phyloP scores from a whole-genome alignment of 2,797 vertebrate genomes.

The Phataginus tetradactyla region DNA sequence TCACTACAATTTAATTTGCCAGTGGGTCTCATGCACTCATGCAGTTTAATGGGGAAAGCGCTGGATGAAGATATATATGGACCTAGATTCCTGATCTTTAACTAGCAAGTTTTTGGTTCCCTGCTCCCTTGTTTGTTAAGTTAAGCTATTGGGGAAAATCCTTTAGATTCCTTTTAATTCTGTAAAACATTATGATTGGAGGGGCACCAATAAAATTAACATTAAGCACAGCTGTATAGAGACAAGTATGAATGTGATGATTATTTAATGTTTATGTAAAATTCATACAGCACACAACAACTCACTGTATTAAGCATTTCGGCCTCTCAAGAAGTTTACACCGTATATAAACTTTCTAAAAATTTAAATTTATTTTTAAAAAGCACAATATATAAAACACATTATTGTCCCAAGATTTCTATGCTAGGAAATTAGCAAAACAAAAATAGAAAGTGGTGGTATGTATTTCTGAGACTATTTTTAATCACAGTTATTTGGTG shows the following conservation, averaged over 20 bases:
- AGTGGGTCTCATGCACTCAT: neutral
- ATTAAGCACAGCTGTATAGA: neutral
- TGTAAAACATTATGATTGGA: slow-evolving; percentile 6
- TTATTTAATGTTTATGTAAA: slow-evolving; percentile 10
- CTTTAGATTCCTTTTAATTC: neutral
- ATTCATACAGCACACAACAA: neutral
- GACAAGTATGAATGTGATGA: neutral
- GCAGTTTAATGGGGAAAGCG: neutral
- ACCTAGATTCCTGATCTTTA: neutral
- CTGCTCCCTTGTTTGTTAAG: neutral
- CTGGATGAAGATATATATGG: neutral
- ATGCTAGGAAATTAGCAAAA: neutral
- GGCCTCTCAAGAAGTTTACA: neutral
- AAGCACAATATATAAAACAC: neutral
- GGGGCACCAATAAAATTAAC: neutral
- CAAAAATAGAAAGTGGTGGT: neutral
- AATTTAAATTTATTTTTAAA: neutral
- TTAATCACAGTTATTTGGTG: neutral
- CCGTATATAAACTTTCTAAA: neutral
- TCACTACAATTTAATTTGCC: neutral
- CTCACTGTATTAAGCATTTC: neutral
- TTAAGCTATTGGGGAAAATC: neutral
- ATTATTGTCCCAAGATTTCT: neutral
- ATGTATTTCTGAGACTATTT: neutral
- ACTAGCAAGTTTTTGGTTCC: neutral